Base-by-base conservation (phyloP, 2,113 vertebrate genomes). In the Mus pahari region DNA sequence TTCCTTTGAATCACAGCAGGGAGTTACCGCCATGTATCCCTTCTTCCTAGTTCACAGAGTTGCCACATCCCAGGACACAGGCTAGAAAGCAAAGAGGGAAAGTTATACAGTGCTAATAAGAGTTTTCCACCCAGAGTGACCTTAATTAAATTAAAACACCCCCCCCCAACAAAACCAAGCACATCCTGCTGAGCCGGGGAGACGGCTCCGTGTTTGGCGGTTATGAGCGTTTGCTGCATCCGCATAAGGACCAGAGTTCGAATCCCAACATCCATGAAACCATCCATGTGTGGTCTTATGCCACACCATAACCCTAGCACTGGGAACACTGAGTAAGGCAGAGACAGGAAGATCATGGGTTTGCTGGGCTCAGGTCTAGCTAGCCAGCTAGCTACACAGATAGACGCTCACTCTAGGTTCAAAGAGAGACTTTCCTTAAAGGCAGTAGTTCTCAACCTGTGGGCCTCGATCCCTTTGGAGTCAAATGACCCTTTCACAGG, bases 61-160 rank as follows among this genome's bases (percentile, higher is more conserved):
- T 83, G 22, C 24, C 79, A n/a, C 66, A 91, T 58, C 42, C 79
- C 62, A 60, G 45, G 55, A 81, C 36, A 48, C 19, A 55, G 36
- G 64, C 39, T 93, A 10, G 64, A 94, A 79, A 50, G 22, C 55
- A 90, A 90, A 74, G 92, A 90, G 55, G 39, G 33, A 86, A 94
- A 91, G 2, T 42, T 73, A 45, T 45, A 33, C 3, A 31, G 55
- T 2, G n/a, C 62, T 92, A 62, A 77, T 60, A 28, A 22, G 33
- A 90, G 26, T 81, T 45, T 36, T 71, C 60, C 19, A 42, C 28
- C 84, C 70, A 22, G 31, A 89, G n/a, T 60, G 64, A 64, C 28
- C 33, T 84, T 62, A 84, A 31, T 84, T 62, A 84, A 31, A 22
- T 16, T 28, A 42, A 62, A 42, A 22, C 1, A n/a, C 58, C n/a